Conservation (phyloP, 2,113 vertebrate genomes). For the Pterocles orientalis region DNA sequence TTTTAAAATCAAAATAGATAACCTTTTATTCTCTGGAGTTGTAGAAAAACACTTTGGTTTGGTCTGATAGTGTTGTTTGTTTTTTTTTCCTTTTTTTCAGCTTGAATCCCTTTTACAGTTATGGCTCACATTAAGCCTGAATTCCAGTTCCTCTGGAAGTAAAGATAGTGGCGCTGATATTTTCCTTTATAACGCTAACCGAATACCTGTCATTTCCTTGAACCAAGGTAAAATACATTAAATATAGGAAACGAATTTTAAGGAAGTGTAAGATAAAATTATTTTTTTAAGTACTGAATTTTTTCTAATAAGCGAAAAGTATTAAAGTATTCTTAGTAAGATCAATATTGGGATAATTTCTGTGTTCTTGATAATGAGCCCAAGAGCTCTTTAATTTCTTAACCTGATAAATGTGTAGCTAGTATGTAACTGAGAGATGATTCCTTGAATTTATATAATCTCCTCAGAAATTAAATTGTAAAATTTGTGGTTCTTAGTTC, state of each 20-base stretch:
- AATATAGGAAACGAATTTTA: background rate
- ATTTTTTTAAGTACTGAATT: background rate
- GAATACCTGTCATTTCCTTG: conserved; percentile 93
- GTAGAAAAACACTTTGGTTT: background rate
- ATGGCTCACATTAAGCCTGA: conserved; percentile 97
- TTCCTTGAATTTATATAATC: background rate
- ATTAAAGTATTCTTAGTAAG: background rate
- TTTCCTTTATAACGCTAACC: conserved; percentile 94
- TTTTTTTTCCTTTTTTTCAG: conserved; percentile 63
- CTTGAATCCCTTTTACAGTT: conserved; percentile 95
- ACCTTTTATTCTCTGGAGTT: background rate
- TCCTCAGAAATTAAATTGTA: background rate
- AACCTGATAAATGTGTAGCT: background rate
- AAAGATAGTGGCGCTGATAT: conserved; percentile 93
- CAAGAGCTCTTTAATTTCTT: background rate
- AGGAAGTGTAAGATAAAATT: background rate
- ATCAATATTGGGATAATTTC: background rate
- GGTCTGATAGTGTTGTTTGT: background rate
- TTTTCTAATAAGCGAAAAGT: background rate
- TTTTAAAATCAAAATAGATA: background rate
- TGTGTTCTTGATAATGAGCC: background rate
- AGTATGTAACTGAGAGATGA: background rate
- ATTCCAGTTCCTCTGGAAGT: conserved; percentile 85
- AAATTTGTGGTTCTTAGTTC: background rate
- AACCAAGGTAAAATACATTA: conserved; percentile 99